Conservation (phyloP, 2,113 vertebrate species). For the Forbesichthys papilliferus region DNA sequence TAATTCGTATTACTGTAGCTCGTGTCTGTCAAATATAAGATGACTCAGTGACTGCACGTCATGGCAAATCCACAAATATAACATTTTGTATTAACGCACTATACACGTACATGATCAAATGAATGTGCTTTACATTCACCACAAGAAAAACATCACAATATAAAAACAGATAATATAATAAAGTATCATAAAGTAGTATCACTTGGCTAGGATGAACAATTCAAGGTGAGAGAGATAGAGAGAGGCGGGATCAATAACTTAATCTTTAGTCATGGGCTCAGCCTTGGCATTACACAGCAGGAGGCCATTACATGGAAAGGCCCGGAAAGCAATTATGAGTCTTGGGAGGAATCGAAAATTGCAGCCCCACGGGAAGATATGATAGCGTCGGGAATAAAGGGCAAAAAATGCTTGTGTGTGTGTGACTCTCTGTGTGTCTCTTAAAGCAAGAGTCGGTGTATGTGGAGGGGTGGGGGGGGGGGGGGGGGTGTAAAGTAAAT, state of each 20-base stretch:
- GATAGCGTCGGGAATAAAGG: constrained; percentile 36
- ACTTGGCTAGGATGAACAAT: constrained; percentile 14
- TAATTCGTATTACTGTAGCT: no score
- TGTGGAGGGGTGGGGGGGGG: neutral
- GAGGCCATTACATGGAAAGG: constrained; percentile 60
- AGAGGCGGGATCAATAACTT: constrained; percentile 63
- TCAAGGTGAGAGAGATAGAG: neutral
- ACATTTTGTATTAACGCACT: no score
- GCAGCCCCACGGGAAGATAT: constrained; percentile 49
- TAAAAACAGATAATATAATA: constrained; percentile 23
- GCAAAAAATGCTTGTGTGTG: constrained; percentile 24
- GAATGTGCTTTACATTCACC: no score
- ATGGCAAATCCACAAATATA: no score
- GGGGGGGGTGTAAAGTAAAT: neutral
- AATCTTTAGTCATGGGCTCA: constrained; percentile 63
- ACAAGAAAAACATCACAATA: no score
- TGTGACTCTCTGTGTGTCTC: neutral
- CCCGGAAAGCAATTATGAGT: constrained; percentile 69
- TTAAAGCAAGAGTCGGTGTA: neutral
- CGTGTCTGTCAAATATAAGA: no score
- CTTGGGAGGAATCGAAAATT: constrained; percentile 50
- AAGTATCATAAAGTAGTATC: constrained; percentile 39
- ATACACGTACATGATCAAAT: no score
- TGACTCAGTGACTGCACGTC: no score
- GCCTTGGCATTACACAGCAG: constrained; percentile 60